Percentiles rank a stretch among this genome's conserved stretches.
These are phyloP conservation scores for Sminthurides aquaticus DNA, from an alignment of 2,888 invertebrate species.

Conservation along the genomic window DNA sequence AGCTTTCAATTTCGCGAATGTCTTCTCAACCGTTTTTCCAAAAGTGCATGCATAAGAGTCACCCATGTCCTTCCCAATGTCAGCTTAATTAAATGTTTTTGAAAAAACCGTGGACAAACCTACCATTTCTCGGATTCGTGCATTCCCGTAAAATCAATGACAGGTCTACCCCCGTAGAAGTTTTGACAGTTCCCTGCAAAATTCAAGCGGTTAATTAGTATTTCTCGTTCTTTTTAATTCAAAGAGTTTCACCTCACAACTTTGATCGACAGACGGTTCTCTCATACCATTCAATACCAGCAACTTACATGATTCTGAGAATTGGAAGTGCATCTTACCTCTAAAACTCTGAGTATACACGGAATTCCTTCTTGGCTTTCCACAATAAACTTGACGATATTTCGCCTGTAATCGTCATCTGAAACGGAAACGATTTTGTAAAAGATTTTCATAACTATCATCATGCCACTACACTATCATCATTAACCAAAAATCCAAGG, in stretches of 20 bases:
- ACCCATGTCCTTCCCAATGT: too few relatives aligned
- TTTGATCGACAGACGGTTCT: too few relatives aligned
- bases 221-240: too few relatives aligned
- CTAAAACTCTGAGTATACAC: conserved; percentile 8
- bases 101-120: too few relatives aligned
- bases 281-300: too few relatives aligned
- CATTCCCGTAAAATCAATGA: conserved; percentile 32
- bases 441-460: background rate
- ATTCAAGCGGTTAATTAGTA: background rate
- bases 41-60: too few relatives aligned
- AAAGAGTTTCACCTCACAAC: too few relatives aligned
- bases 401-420: conserved; percentile 2
- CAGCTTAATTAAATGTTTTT: too few relatives aligned
- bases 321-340: conserved; percentile 11
- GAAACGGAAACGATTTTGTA: too few relatives aligned
- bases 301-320: background rate
- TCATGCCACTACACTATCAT: background rate
- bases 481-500: background rate
- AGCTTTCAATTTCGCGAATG: too few relatives aligned
- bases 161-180: conserved; percentile 15
- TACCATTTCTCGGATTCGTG: conserved; percentile 35
- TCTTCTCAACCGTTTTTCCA: too few relatives aligned
- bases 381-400: conserved; percentile 13
- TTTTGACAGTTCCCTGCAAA: conserved; percentile 7
- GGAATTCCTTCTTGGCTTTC: conserved; percentile 11